These are phyloP conservation scores for Hemaris fuciformis DNA, from an alignment of 2,888 invertebrate species.

Conservation along the genomic window DNA sequence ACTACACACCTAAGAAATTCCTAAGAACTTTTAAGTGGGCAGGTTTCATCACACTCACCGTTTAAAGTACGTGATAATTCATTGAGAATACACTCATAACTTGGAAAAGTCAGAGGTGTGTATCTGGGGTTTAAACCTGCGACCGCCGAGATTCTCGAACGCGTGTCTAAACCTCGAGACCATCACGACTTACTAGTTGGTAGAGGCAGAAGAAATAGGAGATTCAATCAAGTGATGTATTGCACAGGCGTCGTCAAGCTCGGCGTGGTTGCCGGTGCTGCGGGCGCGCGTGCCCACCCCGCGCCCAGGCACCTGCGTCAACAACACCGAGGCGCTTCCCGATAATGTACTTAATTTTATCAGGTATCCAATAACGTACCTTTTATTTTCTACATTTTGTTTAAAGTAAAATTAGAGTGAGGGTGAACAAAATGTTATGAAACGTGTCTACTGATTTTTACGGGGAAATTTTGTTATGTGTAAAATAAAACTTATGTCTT, in stretches of 20 bases:
- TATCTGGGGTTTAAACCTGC: too few relatives aligned
- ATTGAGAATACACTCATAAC: too few relatives aligned
- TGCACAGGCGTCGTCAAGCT: slow-evolving; percentile 80
- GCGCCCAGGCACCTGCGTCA: slow-evolving; percentile 85
- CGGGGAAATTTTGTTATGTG: not conserved
- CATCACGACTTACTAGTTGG: too few relatives aligned
- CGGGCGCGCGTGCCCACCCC: slow-evolving; percentile 83
- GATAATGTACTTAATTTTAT: slow-evolving; percentile 86
- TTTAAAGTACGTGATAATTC: too few relatives aligned
- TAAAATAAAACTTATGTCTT: not conserved
- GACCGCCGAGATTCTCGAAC: too few relatives aligned
- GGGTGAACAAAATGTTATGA: not conserved
- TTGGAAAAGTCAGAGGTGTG: too few relatives aligned
- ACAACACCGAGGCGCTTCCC: slow-evolving; percentile 83
- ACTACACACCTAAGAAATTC: too few relatives aligned
- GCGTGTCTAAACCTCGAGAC: too few relatives aligned
- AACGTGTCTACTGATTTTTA: not conserved
- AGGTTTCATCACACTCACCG: too few relatives aligned
- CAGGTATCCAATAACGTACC: slow-evolving; percentile 56
- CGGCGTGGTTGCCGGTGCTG: slow-evolving; percentile 86
- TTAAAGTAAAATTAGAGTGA: not conserved
- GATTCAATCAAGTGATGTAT: not conserved
- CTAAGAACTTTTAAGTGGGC: too few relatives aligned
- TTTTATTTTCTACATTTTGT: not conserved
- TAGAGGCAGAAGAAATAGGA: not conserved